Evolutionary conservation across 2,888 invertebrate genomes (phyloP).

Genomic region (Dynastes hyllus): DNA sequence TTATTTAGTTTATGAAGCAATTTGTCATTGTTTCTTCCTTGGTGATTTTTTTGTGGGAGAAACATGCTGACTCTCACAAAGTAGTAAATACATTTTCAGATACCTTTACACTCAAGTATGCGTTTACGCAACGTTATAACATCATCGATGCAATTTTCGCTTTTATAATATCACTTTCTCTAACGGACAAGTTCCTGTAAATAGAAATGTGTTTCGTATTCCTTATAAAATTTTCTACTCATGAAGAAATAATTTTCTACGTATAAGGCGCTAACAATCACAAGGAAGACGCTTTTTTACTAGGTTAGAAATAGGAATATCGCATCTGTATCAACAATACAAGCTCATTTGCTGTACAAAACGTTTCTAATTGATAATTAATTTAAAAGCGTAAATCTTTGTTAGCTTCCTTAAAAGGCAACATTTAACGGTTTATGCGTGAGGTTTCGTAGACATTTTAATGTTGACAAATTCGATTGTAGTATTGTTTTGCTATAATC

Average conservation of each 20-base stretch:
- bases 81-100: no score
- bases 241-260: background rate
- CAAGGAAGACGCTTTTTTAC: background rate
- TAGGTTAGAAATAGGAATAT: background rate
- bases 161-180: constrained; percentile 15
- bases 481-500: constrained; percentile 3
- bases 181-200: constrained; percentile 21
- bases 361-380: background rate
- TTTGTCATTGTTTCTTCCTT: no score
- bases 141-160: constrained; percentile 4
- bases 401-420: background rate
- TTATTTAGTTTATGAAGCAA: no score
- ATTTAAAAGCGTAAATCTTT: background rate
- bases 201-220: background rate
- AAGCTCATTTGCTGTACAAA: background rate
- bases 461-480: constrained; percentile 17
- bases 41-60: no score
- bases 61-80: no score
- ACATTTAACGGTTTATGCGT: constrained; percentile 9
- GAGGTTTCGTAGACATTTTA: constrained; percentile 9
- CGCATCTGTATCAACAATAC: background rate
- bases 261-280: background rate
- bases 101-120: no score
- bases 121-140: constrained; percentile 4
- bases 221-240: constrained; percentile 8